Percentiles rank a stretch among this genome's conserved stretches.
phyloP scores from a whole-genome alignment of 1,140 invertebrate species.

The Chionoecetes opilio region DNA sequence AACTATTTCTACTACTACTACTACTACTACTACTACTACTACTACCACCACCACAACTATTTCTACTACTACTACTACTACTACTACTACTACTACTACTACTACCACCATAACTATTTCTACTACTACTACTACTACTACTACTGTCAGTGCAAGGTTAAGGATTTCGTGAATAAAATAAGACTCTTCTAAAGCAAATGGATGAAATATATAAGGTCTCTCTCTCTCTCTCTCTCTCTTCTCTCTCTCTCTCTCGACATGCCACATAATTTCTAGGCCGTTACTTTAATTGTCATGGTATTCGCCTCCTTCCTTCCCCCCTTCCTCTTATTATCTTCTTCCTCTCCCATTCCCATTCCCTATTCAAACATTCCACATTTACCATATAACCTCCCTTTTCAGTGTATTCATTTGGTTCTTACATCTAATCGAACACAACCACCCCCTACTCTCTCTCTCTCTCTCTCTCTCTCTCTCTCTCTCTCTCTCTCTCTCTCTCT shows the following conservation, averaged over 20 bases:
- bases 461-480: neutral
- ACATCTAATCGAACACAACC: neutral
- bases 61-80: neutral
- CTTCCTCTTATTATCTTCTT: neutral
- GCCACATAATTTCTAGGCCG: neutral
- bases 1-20: no score
- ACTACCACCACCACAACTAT: neutral
- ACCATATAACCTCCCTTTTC: no score
- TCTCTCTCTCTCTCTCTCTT: no score
- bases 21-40: neutral
- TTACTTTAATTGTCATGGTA: neutral
- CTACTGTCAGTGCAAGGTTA: no score
- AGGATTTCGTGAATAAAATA: no score
- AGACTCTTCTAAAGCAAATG: no score
- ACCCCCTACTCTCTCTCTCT: neutral
- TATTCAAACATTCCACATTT: no score
- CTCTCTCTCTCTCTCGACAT: no score
- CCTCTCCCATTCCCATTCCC: neutral
- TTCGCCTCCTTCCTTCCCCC: neutral
- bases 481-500: neutral
- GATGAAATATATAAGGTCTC: no score
- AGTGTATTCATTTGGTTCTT: neutral
- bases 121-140: neutral
- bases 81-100: neutral
- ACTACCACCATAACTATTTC: neutral